Base-by-base conservation (phyloP, 2,113 vertebrate species). In the Silurus meridionalis region DNA sequence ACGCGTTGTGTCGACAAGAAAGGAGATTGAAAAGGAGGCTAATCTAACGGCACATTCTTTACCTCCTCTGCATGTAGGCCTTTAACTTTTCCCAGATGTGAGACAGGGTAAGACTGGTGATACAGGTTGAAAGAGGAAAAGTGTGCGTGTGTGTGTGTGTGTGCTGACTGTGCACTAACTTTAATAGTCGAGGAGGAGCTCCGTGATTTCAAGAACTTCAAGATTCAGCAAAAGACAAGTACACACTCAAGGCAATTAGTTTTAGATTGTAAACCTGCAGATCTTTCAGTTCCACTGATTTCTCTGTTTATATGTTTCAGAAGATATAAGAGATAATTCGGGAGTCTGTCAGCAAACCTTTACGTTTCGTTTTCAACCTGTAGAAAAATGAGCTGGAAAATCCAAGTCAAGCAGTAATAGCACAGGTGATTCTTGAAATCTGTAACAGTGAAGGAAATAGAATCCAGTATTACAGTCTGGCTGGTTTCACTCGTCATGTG, bases 41-140 rank as follows among this genome's bases (percentile, higher is more conserved):
- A 83, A 80, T 83, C 85, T 79, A n/a, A 75, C 3, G 74, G 80
- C 80, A 85, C 79, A 86, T 80, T 88, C 84, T 84, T 82, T 82
- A 86, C 84, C 88, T 88, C 86, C 61, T 60, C 77, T 74, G 53
- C 19, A 58, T 28, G 71, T 64, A 48, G 86, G n/a, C 74, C 13
- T 87, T 91, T 94, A 95, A 94, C 91, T 87, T 91, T 85, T 95
- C 92, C 94, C 94, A 95, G 94, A 95, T 95, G 95, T 95, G 92
- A 86, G n/a, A 23, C 88, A 75, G 83, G 90, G 83, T 84, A 87
- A 90, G 25, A 77, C 66, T 87, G 57, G 87, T 85, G 88, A 90
- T 87, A 90, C 46, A 57, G 81, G 82, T 88, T 87, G 37, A 88
- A 88, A 80, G 88, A 64, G 87, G 83, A 9, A 60, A 72, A 74